A percentile compares a stretch with the other conserved stretches of the same genome.
phyloP scores from a whole-genome alignment of 2,113 vertebrate genomes.

The Piliocolobus tephrosceles region DNA sequence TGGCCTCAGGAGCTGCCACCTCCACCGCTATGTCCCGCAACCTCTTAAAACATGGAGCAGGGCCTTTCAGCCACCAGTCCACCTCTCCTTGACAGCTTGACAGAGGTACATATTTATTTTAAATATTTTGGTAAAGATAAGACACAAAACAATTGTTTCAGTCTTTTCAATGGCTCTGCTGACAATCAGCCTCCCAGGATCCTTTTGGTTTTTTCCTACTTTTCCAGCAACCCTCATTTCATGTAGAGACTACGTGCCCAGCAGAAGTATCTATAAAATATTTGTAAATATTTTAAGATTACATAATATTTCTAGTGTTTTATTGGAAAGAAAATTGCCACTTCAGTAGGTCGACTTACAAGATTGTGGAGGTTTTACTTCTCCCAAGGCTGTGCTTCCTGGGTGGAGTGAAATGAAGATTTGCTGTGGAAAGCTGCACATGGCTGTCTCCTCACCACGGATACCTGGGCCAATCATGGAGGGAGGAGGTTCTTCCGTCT shows the following conservation, averaged over 20 bases:
- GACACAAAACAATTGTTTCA: accelerated
- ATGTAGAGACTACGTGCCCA: neutral
- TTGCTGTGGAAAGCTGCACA: accelerated
- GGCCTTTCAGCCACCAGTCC: accelerated
- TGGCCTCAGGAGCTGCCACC: no score
- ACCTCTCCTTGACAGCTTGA: neutral
- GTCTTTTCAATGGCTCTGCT: neutral
- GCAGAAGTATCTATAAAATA: neutral
- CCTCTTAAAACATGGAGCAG: no score
- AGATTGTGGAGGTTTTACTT: accelerated
- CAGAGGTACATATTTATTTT: accelerated
- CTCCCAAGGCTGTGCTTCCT: accelerated
- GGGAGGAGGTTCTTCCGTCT: accelerated
- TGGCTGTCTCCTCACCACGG: accelerated
- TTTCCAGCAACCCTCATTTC: neutral
- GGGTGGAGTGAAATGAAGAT: accelerated
- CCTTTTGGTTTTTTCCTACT: neutral
- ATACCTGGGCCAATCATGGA: accelerated
- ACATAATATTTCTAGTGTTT: accelerated
- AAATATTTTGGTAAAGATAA: neutral
- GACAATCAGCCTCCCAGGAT: accelerated
- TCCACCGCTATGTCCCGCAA: accelerated
- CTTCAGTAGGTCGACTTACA: accelerated
- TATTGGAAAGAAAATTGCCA: neutral
- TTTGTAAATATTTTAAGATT: neutral